A percentile compares a stretch with the other conserved stretches of the same genome.
These are phyloP conservation scores for Pristionchus mayeri DNA, from an alignment of 2,888 invertebrate species.

Conservation along the genomic window DNA sequence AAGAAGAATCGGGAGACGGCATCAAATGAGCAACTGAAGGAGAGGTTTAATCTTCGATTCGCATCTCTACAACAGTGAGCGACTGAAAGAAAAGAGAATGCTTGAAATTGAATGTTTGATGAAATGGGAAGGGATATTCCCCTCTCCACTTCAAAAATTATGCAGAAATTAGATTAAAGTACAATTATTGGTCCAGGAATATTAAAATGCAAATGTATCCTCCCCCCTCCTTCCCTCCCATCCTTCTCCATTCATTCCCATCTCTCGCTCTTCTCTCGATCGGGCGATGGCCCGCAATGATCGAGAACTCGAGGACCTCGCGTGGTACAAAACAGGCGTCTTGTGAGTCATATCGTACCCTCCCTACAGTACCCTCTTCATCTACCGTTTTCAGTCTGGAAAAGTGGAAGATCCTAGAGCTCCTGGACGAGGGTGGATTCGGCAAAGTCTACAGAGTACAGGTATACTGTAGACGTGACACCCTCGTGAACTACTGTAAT, in stretches of 20 bases:
- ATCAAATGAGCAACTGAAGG: no score
- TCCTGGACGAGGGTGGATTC: slow-evolving; percentile 32
- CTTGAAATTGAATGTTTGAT: no score
- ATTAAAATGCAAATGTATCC: no score
- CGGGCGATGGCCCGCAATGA: slow-evolving; percentile 14
- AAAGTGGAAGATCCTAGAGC: slow-evolving; percentile 12
- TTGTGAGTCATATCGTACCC: not conserved
- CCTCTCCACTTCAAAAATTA: no score
- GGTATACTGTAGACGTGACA: not conserved
- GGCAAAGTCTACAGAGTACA: slow-evolving; percentile 23
- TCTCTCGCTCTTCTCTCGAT: not conserved
- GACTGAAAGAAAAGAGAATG: not conserved
- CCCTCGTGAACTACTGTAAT: not conserved
- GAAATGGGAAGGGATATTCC: no score
- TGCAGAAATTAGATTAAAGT: no score
- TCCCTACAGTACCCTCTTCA: not conserved
- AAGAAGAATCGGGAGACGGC: no score
- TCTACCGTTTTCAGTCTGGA: not conserved
- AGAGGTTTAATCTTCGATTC: no score
- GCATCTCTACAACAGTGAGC: no score
- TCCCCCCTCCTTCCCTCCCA: no score
- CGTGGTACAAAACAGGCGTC: not conserved
- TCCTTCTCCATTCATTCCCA: not conserved
- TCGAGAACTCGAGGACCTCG: not conserved
- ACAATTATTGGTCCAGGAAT: no score